Percentiles rank a stretch among this genome's conserved stretches.
These are phyloP conservation scores for Pomacea canaliculata DNA, from an alignment of 2,888 invertebrate genomes.

Conservation along the genomic window DNA sequence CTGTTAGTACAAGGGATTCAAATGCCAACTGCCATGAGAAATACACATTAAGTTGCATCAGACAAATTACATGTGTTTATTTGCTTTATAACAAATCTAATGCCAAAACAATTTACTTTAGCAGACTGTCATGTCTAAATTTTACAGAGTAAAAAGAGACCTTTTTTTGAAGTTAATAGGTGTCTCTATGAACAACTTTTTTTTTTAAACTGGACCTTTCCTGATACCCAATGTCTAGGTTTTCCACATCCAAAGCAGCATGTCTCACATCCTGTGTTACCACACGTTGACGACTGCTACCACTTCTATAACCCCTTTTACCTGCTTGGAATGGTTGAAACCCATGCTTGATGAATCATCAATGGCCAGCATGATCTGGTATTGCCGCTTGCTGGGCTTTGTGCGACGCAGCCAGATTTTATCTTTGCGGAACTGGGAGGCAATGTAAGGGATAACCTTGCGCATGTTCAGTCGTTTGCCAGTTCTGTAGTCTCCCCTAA, in stretches of 20 bases:
- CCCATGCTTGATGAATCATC: constrained; percentile 88
- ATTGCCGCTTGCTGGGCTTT: constrained; percentile 94
- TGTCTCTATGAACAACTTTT: too few relatives aligned
- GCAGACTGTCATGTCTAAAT: too few relatives aligned
- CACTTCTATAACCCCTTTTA: constrained; percentile 34
- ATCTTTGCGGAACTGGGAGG: constrained; percentile 98
- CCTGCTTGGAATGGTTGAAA: constrained; percentile 75
- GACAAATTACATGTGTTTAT: neutral
- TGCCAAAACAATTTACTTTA: too few relatives aligned
- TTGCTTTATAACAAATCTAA: neutral
- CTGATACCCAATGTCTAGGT: too few relatives aligned
- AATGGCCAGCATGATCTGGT: constrained; percentile 90
- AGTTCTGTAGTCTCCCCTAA: constrained; percentile 91
- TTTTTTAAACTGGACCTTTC: too few relatives aligned
- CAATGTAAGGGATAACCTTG: constrained; percentile 97
- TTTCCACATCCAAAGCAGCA: too few relatives aligned
- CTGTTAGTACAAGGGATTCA: constrained; percentile 92
- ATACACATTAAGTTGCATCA: neutral
- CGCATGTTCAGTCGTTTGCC: constrained; percentile 98
- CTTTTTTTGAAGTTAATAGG: too few relatives aligned
- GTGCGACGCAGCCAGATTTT: constrained; percentile 98
- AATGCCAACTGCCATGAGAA: constrained; percentile 79
- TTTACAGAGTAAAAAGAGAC: too few relatives aligned
- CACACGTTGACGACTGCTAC: too few relatives aligned
- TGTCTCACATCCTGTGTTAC: too few relatives aligned